Evolutionary conservation across 1,140 invertebrate genomes (phyloP).

Genomic region (Drosophila equinoxialis): DNA sequence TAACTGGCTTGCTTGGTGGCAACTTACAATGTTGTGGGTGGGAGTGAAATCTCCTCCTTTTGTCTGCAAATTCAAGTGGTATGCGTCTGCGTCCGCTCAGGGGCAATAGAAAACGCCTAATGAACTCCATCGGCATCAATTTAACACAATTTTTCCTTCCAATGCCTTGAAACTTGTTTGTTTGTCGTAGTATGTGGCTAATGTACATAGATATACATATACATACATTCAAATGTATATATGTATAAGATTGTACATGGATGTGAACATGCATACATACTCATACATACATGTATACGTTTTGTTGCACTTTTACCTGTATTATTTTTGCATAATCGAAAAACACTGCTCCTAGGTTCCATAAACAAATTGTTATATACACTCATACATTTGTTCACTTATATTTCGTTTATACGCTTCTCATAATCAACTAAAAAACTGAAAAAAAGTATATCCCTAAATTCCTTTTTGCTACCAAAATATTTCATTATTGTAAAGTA

Average conservation of each 20-base stretch:
- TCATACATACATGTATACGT: constrained; percentile 16
- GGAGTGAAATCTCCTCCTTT: background rate
- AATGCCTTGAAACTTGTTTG: constrained; percentile 67
- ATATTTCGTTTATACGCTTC: background rate
- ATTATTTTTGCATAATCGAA: constrained; percentile 68
- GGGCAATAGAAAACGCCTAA: constrained; percentile 60
- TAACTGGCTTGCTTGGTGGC: constrained; percentile 16
- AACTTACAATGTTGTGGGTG: constrained; percentile 11
- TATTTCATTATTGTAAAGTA: too few species aligned
- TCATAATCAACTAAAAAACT: background rate
- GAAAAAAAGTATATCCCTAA: too few species aligned
- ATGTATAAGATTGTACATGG: constrained; percentile 19
- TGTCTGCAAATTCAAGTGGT: constrained; percentile 24
- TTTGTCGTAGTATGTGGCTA: background rate
- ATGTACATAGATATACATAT: constrained; percentile 5
- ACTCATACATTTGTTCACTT: constrained; percentile 18
- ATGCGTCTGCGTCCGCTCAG: constrained; percentile 56
- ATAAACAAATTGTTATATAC: constrained; percentile 41
- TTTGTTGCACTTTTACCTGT: constrained; percentile 43
- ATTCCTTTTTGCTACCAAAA: too few species aligned
- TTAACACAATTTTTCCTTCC: constrained; percentile 21
- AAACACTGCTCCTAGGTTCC: constrained; percentile 31
- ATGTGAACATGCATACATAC: background rate
- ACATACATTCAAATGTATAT: constrained; percentile 7
- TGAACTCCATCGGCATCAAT: constrained; percentile 50